Conservation (phyloP, 1,140 invertebrate genomes). For the Mamestra configurata region DNA sequence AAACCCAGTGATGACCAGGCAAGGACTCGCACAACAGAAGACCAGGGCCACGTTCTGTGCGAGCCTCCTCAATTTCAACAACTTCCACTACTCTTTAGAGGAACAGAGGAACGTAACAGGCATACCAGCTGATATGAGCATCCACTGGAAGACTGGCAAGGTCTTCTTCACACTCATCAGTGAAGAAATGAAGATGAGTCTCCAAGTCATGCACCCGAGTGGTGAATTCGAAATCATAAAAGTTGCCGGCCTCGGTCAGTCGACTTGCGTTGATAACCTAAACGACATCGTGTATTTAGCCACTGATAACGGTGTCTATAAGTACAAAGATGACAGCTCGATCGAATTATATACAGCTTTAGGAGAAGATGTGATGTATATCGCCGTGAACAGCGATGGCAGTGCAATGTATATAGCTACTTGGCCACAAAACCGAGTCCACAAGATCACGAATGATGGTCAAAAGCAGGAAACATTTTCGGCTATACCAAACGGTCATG, state of each 20-base stretch:
- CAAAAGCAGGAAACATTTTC: slow-evolving; percentile 74
- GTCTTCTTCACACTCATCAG: slow-evolving; percentile 80
- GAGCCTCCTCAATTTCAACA: slow-evolving; percentile 72
- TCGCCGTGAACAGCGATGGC: slow-evolving; percentile 74
- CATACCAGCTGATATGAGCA: slow-evolving; percentile 79
- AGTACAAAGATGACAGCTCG: slow-evolving; percentile 78
- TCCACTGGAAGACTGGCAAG: slow-evolving; percentile 81
- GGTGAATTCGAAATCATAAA: slow-evolving; percentile 75
- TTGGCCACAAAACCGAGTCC: slow-evolving; percentile 82
- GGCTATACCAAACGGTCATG: slow-evolving; percentile 79
- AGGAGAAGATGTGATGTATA: slow-evolving; percentile 83
- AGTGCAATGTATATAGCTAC: slow-evolving; percentile 78
- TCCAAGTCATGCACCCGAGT: slow-evolving; percentile 72
- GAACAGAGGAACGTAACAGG: slow-evolving; percentile 70
- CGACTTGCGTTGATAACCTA: slow-evolving; percentile 79
- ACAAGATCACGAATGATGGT: slow-evolving; percentile 76
- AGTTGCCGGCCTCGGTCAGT: slow-evolving; percentile 78
- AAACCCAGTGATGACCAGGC: slow-evolving; percentile 70
- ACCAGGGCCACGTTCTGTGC: slow-evolving; percentile 67
- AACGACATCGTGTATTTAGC: slow-evolving; percentile 83
- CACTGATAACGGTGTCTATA: slow-evolving; percentile 83
- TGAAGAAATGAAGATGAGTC: slow-evolving; percentile 82
- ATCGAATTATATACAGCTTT: slow-evolving; percentile 73
- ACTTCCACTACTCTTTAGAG: slow-evolving; percentile 73
- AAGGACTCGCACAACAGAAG: slow-evolving; percentile 63